Conservation (phyloP, 2,113 vertebrate genomes). For the Sapayoa aenigma region DNA sequence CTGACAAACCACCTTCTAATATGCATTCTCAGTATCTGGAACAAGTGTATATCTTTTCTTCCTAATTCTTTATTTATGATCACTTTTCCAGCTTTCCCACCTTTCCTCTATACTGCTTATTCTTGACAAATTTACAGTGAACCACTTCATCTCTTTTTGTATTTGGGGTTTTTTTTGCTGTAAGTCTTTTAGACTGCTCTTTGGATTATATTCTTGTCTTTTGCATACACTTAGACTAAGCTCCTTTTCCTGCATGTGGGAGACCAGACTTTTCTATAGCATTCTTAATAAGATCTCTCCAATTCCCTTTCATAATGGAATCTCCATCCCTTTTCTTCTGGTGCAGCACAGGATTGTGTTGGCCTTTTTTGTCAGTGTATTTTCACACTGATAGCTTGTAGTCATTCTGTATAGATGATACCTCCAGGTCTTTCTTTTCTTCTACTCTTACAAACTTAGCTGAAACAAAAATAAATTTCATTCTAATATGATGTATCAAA, state of each 20-base stretch:
- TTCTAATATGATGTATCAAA: neutral
- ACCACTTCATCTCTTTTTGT: neutral
- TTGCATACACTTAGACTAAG: neutral
- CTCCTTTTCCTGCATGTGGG: neutral
- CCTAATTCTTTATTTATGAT: neutral
- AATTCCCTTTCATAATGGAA: neutral
- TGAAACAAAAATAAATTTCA: neutral
- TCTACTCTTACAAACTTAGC: neutral
- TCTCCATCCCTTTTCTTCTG: neutral
- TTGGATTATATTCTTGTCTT: neutral
- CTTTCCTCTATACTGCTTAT: neutral
- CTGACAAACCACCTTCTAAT: neutral
- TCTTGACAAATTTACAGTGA: neutral
- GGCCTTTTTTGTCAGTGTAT: neutral
- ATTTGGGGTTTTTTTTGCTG: neutral
- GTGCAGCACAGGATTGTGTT: neutral
- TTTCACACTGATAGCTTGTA: neutral
- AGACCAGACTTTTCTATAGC: neutral
- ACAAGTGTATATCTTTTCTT: neutral
- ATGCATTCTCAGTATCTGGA: neutral
- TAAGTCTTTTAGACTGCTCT: neutral
- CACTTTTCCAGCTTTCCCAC: neutral
- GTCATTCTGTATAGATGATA: neutral
- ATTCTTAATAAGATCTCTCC: neutral
- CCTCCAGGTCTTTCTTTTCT: neutral